These are phyloP conservation scores for Cynopterus sphinx DNA, from an alignment of 2,797 vertebrate species.

Conservation along the genomic window DNA sequence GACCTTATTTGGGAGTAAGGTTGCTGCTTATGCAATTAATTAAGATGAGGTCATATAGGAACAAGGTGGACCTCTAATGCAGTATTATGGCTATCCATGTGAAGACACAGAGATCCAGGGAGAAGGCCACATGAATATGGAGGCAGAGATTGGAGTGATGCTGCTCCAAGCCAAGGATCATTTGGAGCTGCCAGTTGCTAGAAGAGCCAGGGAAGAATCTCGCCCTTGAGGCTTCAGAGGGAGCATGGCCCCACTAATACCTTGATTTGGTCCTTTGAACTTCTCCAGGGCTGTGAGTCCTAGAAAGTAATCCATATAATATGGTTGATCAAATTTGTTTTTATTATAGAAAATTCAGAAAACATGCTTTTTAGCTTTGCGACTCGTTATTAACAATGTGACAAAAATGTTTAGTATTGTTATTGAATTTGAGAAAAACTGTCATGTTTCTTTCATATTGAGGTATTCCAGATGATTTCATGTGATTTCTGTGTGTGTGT, in stretches of 20 bases:
- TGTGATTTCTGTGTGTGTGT: neutral
- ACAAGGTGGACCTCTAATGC: neutral
- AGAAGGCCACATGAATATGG: neutral
- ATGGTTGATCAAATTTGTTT: neutral
- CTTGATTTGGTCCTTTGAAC: neutral
- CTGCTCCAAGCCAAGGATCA: neutral
- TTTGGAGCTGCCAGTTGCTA: neutral
- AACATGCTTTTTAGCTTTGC: neutral
- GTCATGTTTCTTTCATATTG: neutral
- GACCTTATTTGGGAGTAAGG: neutral
- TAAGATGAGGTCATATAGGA: neutral
- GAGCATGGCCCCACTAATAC: fast-evolving
- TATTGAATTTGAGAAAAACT: neutral
- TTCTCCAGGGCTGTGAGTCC: neutral
- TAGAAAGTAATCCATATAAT: neutral
- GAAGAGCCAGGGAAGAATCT: neutral
- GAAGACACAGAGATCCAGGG: neutral
- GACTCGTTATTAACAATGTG: neutral
- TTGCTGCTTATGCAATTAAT: neutral
- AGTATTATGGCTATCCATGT: no score
- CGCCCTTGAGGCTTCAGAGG: neutral
- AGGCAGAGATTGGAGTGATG: neutral
- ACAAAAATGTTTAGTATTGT: neutral
- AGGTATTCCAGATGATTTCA: neutral
- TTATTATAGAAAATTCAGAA: neutral